Percentiles rank a stretch among this genome's conserved stretches.
Evolutionary conservation across 2,888 invertebrate species (phyloP).

Genomic region (Heliconius ethilla): DNA sequence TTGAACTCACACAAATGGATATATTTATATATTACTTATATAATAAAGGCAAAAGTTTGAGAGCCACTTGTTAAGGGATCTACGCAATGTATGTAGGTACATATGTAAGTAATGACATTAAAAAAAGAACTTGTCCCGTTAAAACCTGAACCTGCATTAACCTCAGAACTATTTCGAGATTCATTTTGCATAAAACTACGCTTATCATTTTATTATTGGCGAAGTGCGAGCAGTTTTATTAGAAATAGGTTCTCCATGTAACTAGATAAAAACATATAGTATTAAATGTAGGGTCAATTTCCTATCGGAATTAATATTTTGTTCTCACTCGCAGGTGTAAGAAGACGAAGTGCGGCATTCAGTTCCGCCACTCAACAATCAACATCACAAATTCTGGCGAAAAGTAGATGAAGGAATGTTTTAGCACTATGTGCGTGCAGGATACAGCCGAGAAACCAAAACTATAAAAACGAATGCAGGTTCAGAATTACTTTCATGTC

Average conservation of each 20-base stretch:
- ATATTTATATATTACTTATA: background rate
- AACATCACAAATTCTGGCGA: no score
- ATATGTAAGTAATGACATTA: background rate
- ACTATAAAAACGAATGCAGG: no score
- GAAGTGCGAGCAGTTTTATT: background rate
- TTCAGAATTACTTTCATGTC: no score
- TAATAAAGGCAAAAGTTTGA: background rate
- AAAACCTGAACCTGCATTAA: slow-evolving; percentile 15
- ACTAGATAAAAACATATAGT: background rate
- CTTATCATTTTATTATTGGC: background rate
- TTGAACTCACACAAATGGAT: no score
- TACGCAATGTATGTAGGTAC: background rate
- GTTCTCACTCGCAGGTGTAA: background rate
- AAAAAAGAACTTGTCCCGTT: slow-evolving; percentile 9
- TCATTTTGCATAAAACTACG: background rate
- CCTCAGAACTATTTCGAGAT: slow-evolving; percentile 15
- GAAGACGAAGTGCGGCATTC: background rate
- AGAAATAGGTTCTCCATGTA: background rate
- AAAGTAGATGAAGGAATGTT: background rate
- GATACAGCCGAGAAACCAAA: background rate
- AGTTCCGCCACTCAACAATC: background rate
- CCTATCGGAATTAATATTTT: background rate
- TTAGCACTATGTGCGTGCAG: background rate
- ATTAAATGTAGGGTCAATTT: background rate
- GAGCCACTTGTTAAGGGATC: background rate